Percentiles rank a stretch among this genome's conserved stretches.
These are phyloP conservation scores for Saccostrea cuccullata DNA, from an alignment of 1,140 invertebrate species.

Conservation along the genomic window DNA sequence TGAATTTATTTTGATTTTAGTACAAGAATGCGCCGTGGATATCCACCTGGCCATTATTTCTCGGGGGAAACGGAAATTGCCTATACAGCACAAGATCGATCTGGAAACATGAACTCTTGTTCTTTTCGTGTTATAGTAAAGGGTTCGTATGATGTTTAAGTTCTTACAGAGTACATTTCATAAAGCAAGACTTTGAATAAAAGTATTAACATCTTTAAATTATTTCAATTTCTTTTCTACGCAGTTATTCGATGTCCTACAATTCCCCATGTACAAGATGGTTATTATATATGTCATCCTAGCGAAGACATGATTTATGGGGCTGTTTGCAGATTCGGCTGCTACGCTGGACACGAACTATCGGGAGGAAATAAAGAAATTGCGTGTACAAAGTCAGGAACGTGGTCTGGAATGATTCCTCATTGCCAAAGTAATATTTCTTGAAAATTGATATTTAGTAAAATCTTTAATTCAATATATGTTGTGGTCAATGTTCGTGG, in stretches of 20 bases:
- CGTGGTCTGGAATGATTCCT: neutral
- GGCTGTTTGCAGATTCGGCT: constrained; percentile 38
- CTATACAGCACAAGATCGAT: neutral
- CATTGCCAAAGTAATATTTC: constrained; percentile 1
- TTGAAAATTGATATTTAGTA: too few species aligned
- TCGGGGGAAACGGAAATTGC: neutral
- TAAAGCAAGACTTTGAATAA: too few species aligned
- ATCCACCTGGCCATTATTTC: neutral
- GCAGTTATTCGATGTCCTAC: constrained; percentile 33
- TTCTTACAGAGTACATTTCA: too few species aligned
- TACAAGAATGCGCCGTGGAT: neutral
- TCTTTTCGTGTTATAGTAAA: constrained; percentile 21
- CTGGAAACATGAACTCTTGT: constrained; percentile 3
- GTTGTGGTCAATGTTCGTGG: too few species aligned
- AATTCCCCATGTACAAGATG: neutral
- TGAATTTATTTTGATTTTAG: too few species aligned
- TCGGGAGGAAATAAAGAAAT: neutral
- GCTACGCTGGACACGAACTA: constrained; percentile 43
- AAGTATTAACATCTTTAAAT: too few species aligned
- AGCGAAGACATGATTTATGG: constrained; percentile 39
- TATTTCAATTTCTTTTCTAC: neutral
- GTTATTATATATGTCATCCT: constrained; percentile 47
- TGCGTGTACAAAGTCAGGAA: neutral
- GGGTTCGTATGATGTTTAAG: neutral
- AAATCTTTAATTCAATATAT: too few species aligned